Conservation (phyloP, 2,797 vertebrate genomes). For the Pseudochirops corinnae region DNA sequence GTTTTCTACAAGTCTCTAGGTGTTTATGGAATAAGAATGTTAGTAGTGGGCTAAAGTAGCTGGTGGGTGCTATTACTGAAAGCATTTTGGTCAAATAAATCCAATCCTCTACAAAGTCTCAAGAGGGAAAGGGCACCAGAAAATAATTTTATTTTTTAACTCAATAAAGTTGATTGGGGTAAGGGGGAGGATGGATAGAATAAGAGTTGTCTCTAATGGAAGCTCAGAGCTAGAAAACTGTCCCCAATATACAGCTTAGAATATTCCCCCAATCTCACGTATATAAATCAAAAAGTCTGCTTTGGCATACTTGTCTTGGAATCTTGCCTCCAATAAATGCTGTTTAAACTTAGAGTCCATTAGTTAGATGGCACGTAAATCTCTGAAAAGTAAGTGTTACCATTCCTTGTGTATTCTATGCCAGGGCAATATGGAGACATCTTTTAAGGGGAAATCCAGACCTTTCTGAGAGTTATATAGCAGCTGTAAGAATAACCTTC, state of each 20-base stretch:
- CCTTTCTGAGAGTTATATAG: constrained; percentile 2
- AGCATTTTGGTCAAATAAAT: neutral
- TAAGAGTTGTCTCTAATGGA: constrained; percentile 25
- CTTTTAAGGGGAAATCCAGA: constrained; percentile 2
- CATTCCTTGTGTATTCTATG: neutral
- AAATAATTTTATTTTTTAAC: neutral
- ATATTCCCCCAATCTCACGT: constrained; percentile 30
- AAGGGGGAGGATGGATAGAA: neutral
- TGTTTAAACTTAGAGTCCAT: neutral
- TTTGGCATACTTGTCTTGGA: constrained; percentile 19
- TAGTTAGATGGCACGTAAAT: neutral
- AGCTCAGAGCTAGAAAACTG: constrained; percentile 30
- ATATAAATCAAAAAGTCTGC: constrained; percentile 38
- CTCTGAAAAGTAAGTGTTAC: neutral
- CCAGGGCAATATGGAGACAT: neutral
- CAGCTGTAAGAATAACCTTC: neutral
- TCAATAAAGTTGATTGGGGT: neutral
- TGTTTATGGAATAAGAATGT: neutral
- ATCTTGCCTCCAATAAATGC: constrained; percentile 14
- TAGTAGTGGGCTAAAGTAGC: neutral
- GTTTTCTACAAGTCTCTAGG: neutral
- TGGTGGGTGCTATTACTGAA: neutral
- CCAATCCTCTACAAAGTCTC: neutral
- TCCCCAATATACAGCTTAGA: constrained; percentile 12
- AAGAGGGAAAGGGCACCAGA: constrained; percentile 3